Base-by-base conservation (phyloP, 1,140 invertebrate genomes). In the Drosophila busckii region DNA sequence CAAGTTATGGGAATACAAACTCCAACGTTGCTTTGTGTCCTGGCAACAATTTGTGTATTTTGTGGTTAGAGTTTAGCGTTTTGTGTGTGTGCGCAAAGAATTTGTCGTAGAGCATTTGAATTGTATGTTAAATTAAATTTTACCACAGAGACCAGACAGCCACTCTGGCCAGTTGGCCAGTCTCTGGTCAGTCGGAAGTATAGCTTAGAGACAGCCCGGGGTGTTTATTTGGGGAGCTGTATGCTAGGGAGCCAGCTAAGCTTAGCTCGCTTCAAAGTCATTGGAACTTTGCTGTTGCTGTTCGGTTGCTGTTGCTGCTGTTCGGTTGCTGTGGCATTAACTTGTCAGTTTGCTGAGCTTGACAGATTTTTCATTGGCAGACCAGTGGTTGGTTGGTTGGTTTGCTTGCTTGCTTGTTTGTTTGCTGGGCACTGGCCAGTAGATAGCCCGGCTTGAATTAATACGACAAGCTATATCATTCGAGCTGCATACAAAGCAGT, bases 121-220 rank as follows among this genome's bases (percentile, higher is more conserved):
- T 82, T 75, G 65, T 75, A 83, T 76, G 75, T 82, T 75, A 82
- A 83, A 83, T 82, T 82, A 82, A 82, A 82, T 82, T 82, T 75
- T 70, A 82, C 75, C 75, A 75, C 75, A 83, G 75, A 70, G 75
- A 83, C 70, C 73, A 73, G 64, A 35, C 49, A 32, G 10, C 13
- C 35, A 25, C 7, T 37, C 10, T 37, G 12, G 34, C 2, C 29
- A 13, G 20, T 13, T 32, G 41, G 26, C 4, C 23, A 9, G 31
- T 29, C 19, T 4, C 10, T 17, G 7, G 7, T 12, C 19, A 34
- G 13, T 13, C 12, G n/a, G n/a, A n/a, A n/a, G n/a, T n/a, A n/a
- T n/a, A n/a, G n/a, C n/a, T n/a, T n/a, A n/a, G n/a, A n/a, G n/a
- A n/a, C n/a, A n/a, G n/a, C n/a, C n/a, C n/a, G n/a, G n/a, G n/a